Base-by-base conservation (phyloP, 1,140 invertebrate species). In the Aphidius ervi region DNA sequence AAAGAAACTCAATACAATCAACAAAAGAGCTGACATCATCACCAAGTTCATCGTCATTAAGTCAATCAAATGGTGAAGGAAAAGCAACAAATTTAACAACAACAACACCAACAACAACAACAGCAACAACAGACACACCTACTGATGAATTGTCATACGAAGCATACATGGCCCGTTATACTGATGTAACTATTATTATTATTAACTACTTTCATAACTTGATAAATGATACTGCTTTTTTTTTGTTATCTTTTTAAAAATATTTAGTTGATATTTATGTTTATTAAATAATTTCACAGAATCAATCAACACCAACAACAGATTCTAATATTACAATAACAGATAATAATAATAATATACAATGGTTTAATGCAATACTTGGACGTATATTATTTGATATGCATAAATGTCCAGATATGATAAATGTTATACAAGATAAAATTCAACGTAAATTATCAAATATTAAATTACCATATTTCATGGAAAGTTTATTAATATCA, bases 391-490 rank as follows among this genome's bases (percentile, higher is more conserved):
- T 93, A 16, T 94, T 87, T 69, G 93, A 95, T 71, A 80, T 94
- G 67, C 80, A 84, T 41, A 85, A 86, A 57, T 83, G 87, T 67
- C 77, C 83, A 45, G 82, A 84, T 40, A 85, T 85, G 73, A 84
- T 84, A 43, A 82, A 84, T 46, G 76, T 83, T 67, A 81, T 90
- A 45, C 84, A 86, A 65, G 87, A 91, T 23, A 89, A 90, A 68
- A 86, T 96, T 69, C 92, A 95, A 75, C 87, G 86, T 66, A 97
- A 97, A 81, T 78, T 97, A 1, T 87, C 86, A 64, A 89, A 90
- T 59, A 92, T 96, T 67, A 91, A 89, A 83, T 76, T 95, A 47
- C 94, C 94, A 5, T 89, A 90, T 72, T 95, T 95, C 65, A 91
- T 97, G 77, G 92, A 95, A 70, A 88, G 91, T 67, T 78, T 97